phyloP scores from a whole-genome alignment of 2,797 vertebrate species.

The Sarcoramphus papa region DNA sequence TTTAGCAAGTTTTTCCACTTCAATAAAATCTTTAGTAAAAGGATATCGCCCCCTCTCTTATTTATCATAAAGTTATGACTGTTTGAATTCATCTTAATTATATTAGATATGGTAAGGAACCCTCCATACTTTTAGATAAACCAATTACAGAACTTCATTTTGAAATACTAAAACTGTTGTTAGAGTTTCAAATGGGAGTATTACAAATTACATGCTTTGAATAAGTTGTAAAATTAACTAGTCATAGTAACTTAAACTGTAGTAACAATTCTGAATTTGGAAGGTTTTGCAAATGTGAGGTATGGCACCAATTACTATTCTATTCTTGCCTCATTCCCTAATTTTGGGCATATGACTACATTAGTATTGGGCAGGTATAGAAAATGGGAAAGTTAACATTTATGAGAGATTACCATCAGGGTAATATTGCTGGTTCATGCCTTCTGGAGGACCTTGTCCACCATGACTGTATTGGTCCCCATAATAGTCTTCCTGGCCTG shows the following conservation, averaged over 20 bases:
- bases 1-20: not conserved
- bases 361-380: conserved; percentile 68
- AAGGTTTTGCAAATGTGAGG: conserved; percentile 34
- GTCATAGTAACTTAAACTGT: not conserved
- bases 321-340: conserved; percentile 27
- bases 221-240: conserved; percentile 19
- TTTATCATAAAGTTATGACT: not conserved
- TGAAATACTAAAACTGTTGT: not conserved
- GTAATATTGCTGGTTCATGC: conserved; percentile 90
- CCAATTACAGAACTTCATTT: conserved; percentile 16
- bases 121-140: conserved; percentile 17
- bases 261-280: conserved; percentile 28
- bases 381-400: conserved; percentile 72
- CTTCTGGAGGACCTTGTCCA: conserved; percentile 98
- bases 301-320: conserved; percentile 36
- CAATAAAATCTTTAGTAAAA: conserved; percentile 22
- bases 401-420: conserved; percentile 82
- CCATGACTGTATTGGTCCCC: conserved; percentile 99
- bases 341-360: conserved; percentile 41
- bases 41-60: not conserved
- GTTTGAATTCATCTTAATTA: conserved; percentile 32
- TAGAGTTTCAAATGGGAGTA: conserved; percentile 5
- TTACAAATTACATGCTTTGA: not conserved
- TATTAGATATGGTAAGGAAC: not conserved
- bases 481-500: conserved; percentile 99